phyloP scores from a whole-genome alignment of 2,113 vertebrate species.

The Oncorhynchus clarkii region DNA sequence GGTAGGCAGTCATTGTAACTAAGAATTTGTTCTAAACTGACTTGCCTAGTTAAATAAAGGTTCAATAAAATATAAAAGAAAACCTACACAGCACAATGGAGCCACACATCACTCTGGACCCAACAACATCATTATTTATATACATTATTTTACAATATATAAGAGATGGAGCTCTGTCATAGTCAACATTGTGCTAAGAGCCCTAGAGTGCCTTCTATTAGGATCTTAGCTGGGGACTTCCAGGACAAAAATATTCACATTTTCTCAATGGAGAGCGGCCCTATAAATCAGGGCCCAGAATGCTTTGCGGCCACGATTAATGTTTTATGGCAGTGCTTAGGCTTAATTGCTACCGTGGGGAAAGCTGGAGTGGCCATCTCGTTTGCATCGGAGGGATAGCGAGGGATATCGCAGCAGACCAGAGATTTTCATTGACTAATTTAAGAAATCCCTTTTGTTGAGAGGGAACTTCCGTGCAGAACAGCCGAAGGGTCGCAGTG shows the following conservation, averaged over 20 bases:
- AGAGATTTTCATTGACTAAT: neutral
- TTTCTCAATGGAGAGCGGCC: slow-evolving; percentile 39
- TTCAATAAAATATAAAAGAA: too few relatives aligned
- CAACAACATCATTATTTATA: too few relatives aligned
- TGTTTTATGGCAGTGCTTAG: slow-evolving; percentile 43
- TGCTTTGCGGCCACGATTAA: slow-evolving; percentile 12
- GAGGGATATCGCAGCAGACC: neutral
- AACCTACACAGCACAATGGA: too few relatives aligned
- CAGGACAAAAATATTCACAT: slow-evolving; percentile 31
- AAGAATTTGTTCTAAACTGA: too few relatives aligned
- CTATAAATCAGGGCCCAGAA: slow-evolving; percentile 38
- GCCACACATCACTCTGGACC: too few relatives aligned
- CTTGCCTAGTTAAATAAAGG: too few relatives aligned
- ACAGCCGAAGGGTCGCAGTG: neutral
- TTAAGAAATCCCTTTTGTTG: neutral
- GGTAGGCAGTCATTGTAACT: too few relatives aligned
- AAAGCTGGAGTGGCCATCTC: slow-evolving; percentile 17
- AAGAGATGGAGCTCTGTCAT: neutral
- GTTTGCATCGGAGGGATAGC: neutral
- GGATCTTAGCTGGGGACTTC: slow-evolving; percentile 9
- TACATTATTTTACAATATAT: neutral
- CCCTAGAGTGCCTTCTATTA: slow-evolving; percentile 15
- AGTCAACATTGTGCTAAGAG: slow-evolving; percentile 4
- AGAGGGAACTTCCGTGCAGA: neutral
- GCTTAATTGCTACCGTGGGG: slow-evolving; percentile 34